Conservation (phyloP, 2,113 vertebrate genomes). For the Lontra canadensis region DNA sequence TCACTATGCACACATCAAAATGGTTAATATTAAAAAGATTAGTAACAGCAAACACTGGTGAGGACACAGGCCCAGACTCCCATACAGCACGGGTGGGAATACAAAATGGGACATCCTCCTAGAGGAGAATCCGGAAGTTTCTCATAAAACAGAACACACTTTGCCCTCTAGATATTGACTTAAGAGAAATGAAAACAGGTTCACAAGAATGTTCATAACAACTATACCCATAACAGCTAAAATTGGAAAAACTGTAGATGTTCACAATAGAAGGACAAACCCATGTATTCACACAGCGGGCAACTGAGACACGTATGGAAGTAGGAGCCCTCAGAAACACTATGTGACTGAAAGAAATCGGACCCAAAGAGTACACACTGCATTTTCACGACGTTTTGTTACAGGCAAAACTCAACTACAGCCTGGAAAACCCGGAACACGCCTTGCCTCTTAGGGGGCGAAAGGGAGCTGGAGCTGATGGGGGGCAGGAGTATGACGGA, state of each 20-base stretch:
- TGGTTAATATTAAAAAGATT: not conserved
- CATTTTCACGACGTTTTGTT: fast-evolving
- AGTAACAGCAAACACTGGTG: not conserved
- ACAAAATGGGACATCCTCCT: not conserved
- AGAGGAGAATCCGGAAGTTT: not conserved
- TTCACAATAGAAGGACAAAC: not conserved
- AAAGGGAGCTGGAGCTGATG: not conserved
- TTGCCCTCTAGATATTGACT: not conserved
- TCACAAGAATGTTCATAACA: not conserved
- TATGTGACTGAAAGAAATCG: not conserved
- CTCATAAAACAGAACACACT: not conserved
- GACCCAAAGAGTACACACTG: not conserved
- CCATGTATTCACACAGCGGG: fast-evolving
- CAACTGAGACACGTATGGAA: not conserved
- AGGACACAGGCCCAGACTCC: not conserved
- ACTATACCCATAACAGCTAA: not conserved
- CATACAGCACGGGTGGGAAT: fast-evolving
- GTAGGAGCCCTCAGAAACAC: not conserved
- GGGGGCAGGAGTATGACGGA: not conserved
- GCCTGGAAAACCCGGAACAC: not conserved
- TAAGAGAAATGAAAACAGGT: not conserved
- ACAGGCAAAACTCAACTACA: too few species aligned
- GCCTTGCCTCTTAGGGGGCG: not conserved
- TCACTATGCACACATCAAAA: not conserved
- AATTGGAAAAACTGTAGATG: not conserved